phyloP scores from a whole-genome alignment of 2,113 vertebrate species.

The Corvus hawaiiensis region DNA sequence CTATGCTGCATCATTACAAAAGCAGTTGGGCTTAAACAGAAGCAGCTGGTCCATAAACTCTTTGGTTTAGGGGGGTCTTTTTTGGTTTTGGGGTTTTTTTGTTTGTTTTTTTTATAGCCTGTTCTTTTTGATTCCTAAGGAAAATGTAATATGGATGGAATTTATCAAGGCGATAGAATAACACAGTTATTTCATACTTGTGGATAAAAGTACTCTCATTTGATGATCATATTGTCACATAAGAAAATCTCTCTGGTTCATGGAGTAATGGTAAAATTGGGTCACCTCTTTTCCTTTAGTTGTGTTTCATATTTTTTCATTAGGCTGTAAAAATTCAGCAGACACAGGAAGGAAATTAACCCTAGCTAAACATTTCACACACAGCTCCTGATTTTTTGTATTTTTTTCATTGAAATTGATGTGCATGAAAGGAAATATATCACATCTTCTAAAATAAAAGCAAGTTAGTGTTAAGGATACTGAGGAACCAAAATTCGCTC shows the following conservation, averaged over 20 bases:
- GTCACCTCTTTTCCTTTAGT: not conserved
- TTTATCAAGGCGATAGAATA: slow-evolving; percentile 25
- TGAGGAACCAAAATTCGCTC: not conserved
- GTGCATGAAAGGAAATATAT: not conserved
- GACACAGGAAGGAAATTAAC: slow-evolving; percentile 17
- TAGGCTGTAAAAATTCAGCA: not conserved
- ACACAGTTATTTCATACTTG: not conserved
- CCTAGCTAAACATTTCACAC: not conserved
- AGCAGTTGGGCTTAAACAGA: slow-evolving; percentile 61
- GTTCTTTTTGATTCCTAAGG: slow-evolving; percentile 22
- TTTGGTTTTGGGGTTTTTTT: not conserved
- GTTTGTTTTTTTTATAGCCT: not conserved
- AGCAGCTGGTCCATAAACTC: slow-evolving; percentile 60
- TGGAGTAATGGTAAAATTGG: not conserved
- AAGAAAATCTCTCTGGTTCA: not conserved
- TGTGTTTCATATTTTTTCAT: slow-evolving; percentile 22
- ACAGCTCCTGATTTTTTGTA: not conserved
- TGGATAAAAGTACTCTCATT: not conserved
- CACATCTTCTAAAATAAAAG: not conserved
- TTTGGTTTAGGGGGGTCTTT: not conserved
- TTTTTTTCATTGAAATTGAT: not conserved
- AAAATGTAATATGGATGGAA: slow-evolving; percentile 49
- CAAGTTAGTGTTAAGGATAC: not conserved
- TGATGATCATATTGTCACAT: not conserved
- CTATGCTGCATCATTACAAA: slow-evolving; percentile 49